Percentiles rank a stretch among this genome's conserved stretches.
Evolutionary conservation across 2,797 vertebrate genomes (phyloP).

Genomic region (Tenualosa ilisha): DNA sequence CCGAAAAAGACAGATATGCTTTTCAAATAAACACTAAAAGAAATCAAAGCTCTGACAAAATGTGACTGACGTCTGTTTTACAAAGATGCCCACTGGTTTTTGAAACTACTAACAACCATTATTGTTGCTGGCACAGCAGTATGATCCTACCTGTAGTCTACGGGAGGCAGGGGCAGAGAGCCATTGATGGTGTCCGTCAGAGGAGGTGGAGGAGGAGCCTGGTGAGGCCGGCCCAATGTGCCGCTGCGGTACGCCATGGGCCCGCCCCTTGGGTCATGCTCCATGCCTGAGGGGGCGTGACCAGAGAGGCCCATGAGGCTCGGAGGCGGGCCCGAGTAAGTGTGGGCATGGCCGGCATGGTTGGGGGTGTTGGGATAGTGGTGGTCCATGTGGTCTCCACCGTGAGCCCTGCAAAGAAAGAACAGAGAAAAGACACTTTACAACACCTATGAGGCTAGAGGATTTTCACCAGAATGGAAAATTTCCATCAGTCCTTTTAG

Average conservation of each 20-base stretch:
- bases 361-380: constrained; percentile 92
- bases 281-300: constrained; percentile 73
- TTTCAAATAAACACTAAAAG: neutral
- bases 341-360: constrained; percentile 83
- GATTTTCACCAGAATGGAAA: neutral
- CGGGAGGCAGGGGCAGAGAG: constrained; percentile 76
- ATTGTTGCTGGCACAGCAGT: neutral
- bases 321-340: constrained; percentile 80
- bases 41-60: neutral
- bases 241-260: constrained; percentile 80
- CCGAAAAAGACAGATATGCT: neutral
- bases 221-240: constrained; percentile 88
- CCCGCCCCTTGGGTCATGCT: constrained; percentile 84
- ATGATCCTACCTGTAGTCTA: constrained; percentile 73
- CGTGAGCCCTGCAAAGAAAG: constrained; percentile 80
- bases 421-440: neutral
- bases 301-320: constrained; percentile 78
- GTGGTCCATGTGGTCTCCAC: constrained; percentile 81
- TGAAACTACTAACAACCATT: too few relatives aligned
- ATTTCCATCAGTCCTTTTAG: too few relatives aligned
- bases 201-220: constrained; percentile 90
- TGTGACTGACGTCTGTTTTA: too few relatives aligned
- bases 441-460: neutral
- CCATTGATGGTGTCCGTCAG: constrained; percentile 82
- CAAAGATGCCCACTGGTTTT: neutral